These are phyloP conservation scores for Alviniconcha marisindica DNA, from an alignment of 1,140 invertebrate genomes.

Conservation along the genomic window DNA sequence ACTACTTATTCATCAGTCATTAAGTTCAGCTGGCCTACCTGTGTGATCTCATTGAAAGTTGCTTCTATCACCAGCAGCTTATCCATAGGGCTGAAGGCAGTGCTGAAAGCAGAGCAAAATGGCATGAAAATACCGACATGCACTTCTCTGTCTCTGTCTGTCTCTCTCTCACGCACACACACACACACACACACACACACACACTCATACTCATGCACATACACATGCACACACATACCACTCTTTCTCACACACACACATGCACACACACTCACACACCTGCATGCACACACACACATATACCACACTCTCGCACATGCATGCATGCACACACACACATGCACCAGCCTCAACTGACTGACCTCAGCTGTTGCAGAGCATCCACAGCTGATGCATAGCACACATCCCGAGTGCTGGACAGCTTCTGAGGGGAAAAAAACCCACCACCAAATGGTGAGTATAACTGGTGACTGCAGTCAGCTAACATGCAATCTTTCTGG, in stretches of 20 bases:
- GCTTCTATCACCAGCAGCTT: slow-evolving; percentile 88
- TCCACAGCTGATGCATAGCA: slow-evolving; percentile 71
- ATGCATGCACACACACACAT: too few species aligned
- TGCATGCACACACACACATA: background rate
- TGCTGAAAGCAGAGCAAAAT: slow-evolving; percentile 62
- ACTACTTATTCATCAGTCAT: too few species aligned
- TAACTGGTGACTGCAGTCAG: too few species aligned
- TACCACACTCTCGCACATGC: too few species aligned
- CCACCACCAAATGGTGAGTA: too few species aligned
- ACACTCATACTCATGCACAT: background rate
- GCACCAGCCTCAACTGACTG: background rate
- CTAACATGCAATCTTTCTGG: too few species aligned
- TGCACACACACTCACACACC: background rate
- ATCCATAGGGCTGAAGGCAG: slow-evolving; percentile 83
- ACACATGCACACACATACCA: background rate
- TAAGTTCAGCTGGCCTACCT: slow-evolving; percentile 78
- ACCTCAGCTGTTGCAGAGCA: slow-evolving; percentile 73
- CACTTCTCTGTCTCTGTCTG: background rate
- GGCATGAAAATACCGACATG: background rate
- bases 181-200: background rate
- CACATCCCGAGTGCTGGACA: slow-evolving; percentile 66
- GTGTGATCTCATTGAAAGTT: slow-evolving; percentile 87
- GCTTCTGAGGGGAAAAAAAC: slow-evolving; percentile 57
- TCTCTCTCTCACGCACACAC: background rate
- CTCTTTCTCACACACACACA: background rate